Conservation (phyloP, 2,797 vertebrate species). For the Tokudaia tokunoshimensis region DNA sequence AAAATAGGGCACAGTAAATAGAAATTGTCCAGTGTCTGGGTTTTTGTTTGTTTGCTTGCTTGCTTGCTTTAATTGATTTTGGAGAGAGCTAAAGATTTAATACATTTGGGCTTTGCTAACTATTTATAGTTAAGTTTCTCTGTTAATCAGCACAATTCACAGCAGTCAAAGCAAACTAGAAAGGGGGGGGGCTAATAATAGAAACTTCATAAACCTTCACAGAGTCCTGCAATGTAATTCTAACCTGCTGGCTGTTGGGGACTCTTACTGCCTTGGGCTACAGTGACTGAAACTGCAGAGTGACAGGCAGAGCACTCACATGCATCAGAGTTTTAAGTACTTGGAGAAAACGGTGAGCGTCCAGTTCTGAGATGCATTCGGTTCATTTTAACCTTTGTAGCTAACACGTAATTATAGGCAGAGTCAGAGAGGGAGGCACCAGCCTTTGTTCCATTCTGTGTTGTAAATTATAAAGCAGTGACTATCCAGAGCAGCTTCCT, state of each 20-base stretch:
- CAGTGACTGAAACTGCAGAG: neutral
- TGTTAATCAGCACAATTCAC: neutral
- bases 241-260: neutral
- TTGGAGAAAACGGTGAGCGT: slow-evolving; percentile 9
- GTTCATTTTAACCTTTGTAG: neutral
- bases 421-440: neutral
- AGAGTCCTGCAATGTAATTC: neutral
- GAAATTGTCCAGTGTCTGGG: neutral
- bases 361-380: neutral
- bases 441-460: neutral
- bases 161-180: neutral
- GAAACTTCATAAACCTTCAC: neutral
- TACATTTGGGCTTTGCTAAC: slow-evolving; percentile 18
- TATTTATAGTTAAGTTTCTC: neutral
- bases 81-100: slow-evolving; percentile 10
- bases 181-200: neutral
- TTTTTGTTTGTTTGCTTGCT: neutral
- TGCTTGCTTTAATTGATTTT: slow-evolving; percentile 48
- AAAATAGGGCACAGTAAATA: neutral
- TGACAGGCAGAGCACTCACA: neutral
- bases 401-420: neutral
- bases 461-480: neutral
- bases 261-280: neutral
- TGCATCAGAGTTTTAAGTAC: neutral
- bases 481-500: neutral